Conservation (phyloP, 2,888 invertebrate genomes). For the Apamea epomidion region DNA sequence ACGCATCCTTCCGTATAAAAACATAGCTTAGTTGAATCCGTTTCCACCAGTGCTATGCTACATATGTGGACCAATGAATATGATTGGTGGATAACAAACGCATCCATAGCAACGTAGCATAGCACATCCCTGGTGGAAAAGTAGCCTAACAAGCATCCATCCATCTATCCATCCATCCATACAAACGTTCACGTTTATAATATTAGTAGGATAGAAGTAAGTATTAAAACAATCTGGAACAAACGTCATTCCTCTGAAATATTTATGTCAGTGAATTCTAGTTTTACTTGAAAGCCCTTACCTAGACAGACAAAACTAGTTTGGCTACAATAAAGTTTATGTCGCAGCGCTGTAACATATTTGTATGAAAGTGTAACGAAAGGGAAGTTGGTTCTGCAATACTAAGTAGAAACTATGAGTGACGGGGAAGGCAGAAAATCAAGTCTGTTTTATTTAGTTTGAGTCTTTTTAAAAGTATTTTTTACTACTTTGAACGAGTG, state of each 20-base stretch:
- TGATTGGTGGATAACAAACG: too few species aligned
- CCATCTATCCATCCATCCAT: too few species aligned
- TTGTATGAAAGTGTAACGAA: constrained; percentile 46
- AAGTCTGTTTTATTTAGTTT: constrained; percentile 24
- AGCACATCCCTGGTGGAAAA: too few species aligned
- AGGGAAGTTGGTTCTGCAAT: constrained; percentile 50
- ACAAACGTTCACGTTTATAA: background rate
- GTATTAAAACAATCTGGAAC: background rate
- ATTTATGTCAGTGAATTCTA: constrained; percentile 12
- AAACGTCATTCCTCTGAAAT: background rate
- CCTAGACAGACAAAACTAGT: constrained; percentile 32
- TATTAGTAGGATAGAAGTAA: background rate
- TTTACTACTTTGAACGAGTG: too few species aligned
- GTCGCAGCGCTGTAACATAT: constrained; percentile 41
- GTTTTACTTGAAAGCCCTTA: constrained; percentile 6
- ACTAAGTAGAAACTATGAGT: constrained; percentile 38
- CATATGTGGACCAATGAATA: too few species aligned
- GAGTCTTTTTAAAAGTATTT: background rate
- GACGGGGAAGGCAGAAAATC: constrained; percentile 25
- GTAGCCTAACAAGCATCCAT: too few species aligned
- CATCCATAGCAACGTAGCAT: too few species aligned
- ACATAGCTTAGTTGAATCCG: too few species aligned
- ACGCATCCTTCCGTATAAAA: too few species aligned
- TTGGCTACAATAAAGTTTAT: constrained; percentile 50
- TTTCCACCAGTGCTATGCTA: too few species aligned